Percentiles rank a stretch among this genome's conserved stretches.
Conservation (phyloP, 2,113 vertebrate species). For the Indicator maculatus region DNA sequence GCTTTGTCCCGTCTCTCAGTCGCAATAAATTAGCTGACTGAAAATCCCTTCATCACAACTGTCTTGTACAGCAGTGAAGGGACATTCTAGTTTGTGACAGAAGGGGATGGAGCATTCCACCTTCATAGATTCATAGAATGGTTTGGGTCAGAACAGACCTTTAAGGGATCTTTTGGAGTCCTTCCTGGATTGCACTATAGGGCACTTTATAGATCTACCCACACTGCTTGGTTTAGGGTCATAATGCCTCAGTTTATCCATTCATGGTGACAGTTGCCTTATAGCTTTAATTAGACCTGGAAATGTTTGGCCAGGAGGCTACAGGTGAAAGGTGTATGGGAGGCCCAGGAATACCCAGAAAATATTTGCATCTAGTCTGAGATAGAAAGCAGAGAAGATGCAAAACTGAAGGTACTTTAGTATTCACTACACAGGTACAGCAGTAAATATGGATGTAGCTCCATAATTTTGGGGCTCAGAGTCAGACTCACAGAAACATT, state of each 20-base stretch:
- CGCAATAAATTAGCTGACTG: background rate
- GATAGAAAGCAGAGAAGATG: background rate
- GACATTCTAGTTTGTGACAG: background rate
- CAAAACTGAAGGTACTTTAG: background rate
- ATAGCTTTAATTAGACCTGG: background rate
- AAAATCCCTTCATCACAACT: background rate
- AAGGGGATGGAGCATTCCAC: background rate
- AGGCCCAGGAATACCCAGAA: background rate
- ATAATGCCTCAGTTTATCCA: background rate
- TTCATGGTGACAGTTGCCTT: background rate
- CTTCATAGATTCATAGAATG: background rate
- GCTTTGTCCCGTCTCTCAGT: too few relatives aligned
- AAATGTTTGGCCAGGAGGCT: background rate
- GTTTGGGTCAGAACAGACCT: too few relatives aligned
- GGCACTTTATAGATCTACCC: background rate
- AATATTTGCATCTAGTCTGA: background rate
- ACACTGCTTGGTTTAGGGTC: background rate
- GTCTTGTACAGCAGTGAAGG: background rate
- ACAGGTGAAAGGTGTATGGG: background rate
- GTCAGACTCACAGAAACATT: too few relatives aligned
- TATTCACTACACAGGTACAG: background rate
- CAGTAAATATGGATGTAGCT: background rate
- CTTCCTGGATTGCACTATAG: background rate
- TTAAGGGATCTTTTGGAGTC: background rate
- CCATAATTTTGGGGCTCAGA: background rate